Evolutionary conservation across 2,113 vertebrate species (phyloP).

Genomic region (Phylloscopus trochilus): DNA sequence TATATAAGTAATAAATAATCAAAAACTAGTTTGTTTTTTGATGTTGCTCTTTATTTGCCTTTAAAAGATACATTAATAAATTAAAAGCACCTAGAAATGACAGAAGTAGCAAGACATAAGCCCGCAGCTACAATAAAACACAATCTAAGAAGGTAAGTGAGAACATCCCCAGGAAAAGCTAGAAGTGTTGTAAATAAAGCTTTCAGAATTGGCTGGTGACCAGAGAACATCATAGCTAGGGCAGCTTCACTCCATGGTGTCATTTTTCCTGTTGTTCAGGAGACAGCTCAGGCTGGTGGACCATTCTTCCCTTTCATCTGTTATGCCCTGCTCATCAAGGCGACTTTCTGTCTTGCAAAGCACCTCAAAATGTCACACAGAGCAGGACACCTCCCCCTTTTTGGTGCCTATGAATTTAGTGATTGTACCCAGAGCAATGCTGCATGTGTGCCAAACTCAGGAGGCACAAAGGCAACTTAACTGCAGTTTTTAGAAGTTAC

Average conservation of each 20-base stretch:
- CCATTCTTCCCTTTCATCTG: not conserved
- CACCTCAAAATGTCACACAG: not conserved
- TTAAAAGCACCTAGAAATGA: not conserved
- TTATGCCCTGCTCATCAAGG: not conserved
- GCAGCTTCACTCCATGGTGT: not conserved
- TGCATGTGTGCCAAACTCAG: not conserved
- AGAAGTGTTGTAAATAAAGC: not conserved
- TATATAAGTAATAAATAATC: not conserved
- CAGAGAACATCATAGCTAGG: not conserved
- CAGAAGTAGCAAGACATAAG: slow-evolving; percentile 20
- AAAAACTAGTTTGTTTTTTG: slow-evolving; percentile 6
- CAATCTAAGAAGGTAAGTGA: not conserved
- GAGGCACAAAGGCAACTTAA: not conserved
- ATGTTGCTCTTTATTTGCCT: slow-evolving; percentile 65
- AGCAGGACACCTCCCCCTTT: not conserved
- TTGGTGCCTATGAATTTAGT: not conserved
- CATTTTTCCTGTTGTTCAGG: not conserved
- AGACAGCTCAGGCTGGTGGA: not conserved
- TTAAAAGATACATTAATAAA: slow-evolving; percentile 53
- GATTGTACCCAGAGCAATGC: not conserved
- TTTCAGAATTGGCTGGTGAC: not conserved
- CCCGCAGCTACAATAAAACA: not conserved
- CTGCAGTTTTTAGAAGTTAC: not conserved
- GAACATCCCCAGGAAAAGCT: not conserved
- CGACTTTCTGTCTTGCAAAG: not conserved